Evolutionary conservation across 2,797 vertebrate genomes (phyloP), one percentile per base, ranked within the genome.

Genomic region (Dendrocincla fuliginosa): DNA sequence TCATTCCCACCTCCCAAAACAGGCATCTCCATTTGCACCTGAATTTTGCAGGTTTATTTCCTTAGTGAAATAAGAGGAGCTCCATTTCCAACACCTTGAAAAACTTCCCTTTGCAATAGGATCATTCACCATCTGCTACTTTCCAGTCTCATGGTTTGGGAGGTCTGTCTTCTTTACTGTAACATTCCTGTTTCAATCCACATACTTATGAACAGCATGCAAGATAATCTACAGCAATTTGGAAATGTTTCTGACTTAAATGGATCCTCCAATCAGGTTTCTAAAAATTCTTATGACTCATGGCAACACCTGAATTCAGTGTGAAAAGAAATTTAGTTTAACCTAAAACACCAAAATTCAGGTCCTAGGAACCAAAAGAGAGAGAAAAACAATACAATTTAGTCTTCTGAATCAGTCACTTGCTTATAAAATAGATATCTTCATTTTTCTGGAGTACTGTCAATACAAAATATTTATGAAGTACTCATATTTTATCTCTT

Each of bases 351-450:
- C 15, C 13, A 61, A 81, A 84, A 71, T 39, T 64, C 46, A 75
- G 46, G 20, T 41, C 18, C 17, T 33, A 49, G 37, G 17, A 80
- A 30, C 11, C 30, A 65, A 30, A 85, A 0, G 0, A 22, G 25
- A 74, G 25, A 74, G 9, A 63, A 0, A 3, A 56, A 74, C 11
- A 53, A 56, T 12, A 42, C 5, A 60, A 52, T 14, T 4, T 7
- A 42, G 8, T 33, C 16, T 75, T 86, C 16, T 59, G 13, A 11
- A 89, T 56, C 23, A 59, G 28, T 33, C 0, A 24, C 28, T 64
- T 70, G 11, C 8, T 6, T 83, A 11, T 70, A 80, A 88, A 77
- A 68, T 18, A 85, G 22, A 9, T 30, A 46, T 13, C 5, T 61
- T 77, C 49, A 41, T 13, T 67, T 67, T 84, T 64, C n/a, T 60